These are phyloP conservation scores for Ischnus inquisitorius DNA, from an alignment of 2,888 invertebrate genomes.

Conservation along the genomic window DNA sequence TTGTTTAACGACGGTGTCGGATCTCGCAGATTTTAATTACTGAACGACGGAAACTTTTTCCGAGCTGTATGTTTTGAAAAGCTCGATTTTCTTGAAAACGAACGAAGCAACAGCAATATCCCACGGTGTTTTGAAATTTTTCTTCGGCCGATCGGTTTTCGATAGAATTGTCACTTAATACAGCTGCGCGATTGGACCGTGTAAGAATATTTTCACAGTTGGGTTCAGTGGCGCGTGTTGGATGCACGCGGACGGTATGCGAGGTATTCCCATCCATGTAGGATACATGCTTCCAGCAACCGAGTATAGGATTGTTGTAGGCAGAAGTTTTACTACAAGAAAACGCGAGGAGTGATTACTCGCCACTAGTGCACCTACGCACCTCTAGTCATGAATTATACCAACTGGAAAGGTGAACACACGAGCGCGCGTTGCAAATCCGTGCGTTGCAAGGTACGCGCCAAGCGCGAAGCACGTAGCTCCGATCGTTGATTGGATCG, in stretches of 20 bases:
- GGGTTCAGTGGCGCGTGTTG: slow-evolving; percentile 47
- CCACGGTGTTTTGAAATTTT: too few relatives aligned
- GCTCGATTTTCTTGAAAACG: too few relatives aligned
- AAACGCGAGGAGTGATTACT: slow-evolving; percentile 50
- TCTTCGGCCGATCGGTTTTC: neutral
- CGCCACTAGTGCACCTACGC: slow-evolving; percentile 49
- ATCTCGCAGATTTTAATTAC: too few relatives aligned
- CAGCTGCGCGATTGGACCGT: slow-evolving; percentile 7
- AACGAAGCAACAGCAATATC: too few relatives aligned
- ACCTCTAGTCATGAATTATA: slow-evolving; percentile 26
- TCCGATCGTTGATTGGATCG: slow-evolving; percentile 37
- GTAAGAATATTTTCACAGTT: slow-evolving; percentile 44
- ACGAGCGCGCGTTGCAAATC: slow-evolving; percentile 29
- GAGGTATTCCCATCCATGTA: slow-evolving; percentile 58
- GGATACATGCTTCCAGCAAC: slow-evolving; percentile 11
- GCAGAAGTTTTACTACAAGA: slow-evolving; percentile 41
- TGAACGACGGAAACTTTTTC: too few relatives aligned
- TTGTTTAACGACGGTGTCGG: neutral
- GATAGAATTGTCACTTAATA: slow-evolving; percentile 4
- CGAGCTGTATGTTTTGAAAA: too few relatives aligned
- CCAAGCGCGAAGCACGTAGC: slow-evolving; percentile 28
- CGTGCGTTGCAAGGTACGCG: neutral
- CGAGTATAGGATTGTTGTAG: slow-evolving; percentile 24
- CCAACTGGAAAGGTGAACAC: slow-evolving; percentile 49
- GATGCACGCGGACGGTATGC: slow-evolving; percentile 55